Percentiles rank a stretch among this genome's conserved stretches.
phyloP scores from a whole-genome alignment of 2,113 vertebrate species.

The Eleginops maclovinus region DNA sequence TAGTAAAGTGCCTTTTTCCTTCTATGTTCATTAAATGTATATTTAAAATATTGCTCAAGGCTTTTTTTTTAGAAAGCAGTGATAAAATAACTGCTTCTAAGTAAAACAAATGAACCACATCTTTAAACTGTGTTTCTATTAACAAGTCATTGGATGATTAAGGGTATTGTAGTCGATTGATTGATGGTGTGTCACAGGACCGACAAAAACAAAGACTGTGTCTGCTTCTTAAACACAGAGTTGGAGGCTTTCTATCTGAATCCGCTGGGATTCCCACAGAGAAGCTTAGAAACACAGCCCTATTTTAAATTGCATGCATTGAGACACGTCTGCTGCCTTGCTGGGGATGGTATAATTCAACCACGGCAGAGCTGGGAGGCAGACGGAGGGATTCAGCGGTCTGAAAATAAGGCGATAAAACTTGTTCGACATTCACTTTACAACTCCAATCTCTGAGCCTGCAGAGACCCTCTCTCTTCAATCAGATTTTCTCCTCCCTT shows the following conservation, averaged over 20 bases:
- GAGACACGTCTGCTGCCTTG: not conserved
- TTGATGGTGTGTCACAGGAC: no score
- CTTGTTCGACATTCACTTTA: conserved; percentile 35
- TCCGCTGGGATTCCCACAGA: not conserved
- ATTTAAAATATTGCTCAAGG: not conserved
- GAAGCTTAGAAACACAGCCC: not conserved
- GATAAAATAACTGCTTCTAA: not conserved
- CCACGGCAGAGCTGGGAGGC: not conserved
- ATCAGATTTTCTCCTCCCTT: conserved; percentile 46
- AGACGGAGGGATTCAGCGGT: not conserved
- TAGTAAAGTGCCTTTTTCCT: not conserved
- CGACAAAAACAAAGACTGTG: not conserved
- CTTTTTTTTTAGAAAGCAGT: not conserved
- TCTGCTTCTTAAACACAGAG: not conserved
- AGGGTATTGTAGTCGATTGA: no score
- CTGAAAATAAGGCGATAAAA: conserved; percentile 12
- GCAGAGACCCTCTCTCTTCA: conserved; percentile 37
- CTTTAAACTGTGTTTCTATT: no score
- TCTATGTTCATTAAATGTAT: conserved; percentile 8
- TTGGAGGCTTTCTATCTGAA: not conserved
- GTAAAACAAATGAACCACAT: no score
- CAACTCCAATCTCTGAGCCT: conserved; percentile 29
- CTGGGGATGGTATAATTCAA: not conserved
- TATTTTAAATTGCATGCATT: not conserved
- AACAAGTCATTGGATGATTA: no score